Conservation (phyloP, 2,113 vertebrate genomes). For the Hassar affinis region DNA sequence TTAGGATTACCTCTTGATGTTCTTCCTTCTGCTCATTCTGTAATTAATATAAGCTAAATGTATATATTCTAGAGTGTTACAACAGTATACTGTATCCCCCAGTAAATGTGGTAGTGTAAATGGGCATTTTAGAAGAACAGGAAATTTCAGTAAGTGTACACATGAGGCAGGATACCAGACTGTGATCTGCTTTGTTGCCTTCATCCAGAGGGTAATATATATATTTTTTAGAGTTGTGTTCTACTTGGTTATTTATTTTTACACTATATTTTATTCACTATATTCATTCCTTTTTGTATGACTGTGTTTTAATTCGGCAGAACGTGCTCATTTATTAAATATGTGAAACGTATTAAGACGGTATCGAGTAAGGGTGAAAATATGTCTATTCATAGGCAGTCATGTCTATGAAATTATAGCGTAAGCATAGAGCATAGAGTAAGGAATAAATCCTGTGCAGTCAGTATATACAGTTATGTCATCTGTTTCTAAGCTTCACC, state of each 20-base stretch:
- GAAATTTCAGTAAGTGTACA: not conserved
- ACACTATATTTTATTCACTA: constrained; percentile 51
- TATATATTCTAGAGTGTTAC: constrained; percentile 26
- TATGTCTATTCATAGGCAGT: no score
- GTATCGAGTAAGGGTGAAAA: not conserved
- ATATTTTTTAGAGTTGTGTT: constrained; percentile 16
- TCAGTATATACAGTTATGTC: constrained; percentile 8
- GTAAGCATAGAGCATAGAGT: not conserved
- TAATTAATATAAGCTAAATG: constrained; percentile 42
- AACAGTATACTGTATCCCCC: constrained; percentile 8
- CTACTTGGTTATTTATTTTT: constrained; percentile 31
- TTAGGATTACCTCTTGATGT: constrained; percentile 42
- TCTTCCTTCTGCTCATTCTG: constrained; percentile 35
- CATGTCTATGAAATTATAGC: not conserved
- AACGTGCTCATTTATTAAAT: constrained; percentile 5
- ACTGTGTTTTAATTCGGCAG: constrained; percentile 11
- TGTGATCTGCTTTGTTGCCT: not conserved
- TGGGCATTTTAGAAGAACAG: not conserved
- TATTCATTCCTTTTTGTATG: constrained; percentile 47
- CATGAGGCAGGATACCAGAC: not conserved
- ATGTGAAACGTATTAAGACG: not conserved
- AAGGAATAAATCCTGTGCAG: not conserved
- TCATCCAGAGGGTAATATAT: constrained; percentile 17
- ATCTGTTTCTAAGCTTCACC: not conserved
- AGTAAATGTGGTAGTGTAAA: not conserved